Conservation (phyloP, 2,113 vertebrate genomes). For the Indicator maculatus region DNA sequence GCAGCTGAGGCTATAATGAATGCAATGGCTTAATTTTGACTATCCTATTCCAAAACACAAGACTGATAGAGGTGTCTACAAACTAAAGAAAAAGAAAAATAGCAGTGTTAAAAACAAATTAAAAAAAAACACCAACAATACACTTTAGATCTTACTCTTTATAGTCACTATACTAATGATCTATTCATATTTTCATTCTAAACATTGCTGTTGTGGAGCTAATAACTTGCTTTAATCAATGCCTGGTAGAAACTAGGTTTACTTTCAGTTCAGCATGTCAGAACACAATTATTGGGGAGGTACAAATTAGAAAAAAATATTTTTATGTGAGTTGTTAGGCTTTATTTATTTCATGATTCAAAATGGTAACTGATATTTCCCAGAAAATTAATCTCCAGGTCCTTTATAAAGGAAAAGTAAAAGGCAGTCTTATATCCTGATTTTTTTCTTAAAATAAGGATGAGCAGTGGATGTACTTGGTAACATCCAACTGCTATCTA, state of each 20-base stretch:
- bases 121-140: neutral
- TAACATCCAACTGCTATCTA: neutral
- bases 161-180: neutral
- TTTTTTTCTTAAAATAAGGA: neutral
- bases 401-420: neutral
- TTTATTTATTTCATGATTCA: neutral
- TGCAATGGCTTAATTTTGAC: neutral
- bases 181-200: neutral
- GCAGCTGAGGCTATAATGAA: neutral
- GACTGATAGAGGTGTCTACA: neutral
- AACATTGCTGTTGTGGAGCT: neutral
- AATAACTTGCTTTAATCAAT: neutral
- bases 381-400: neutral
- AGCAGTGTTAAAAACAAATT: neutral
- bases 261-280: neutral
- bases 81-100: neutral
- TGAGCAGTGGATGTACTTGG: neutral
- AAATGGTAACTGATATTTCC: neutral
- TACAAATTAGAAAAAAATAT: neutral
- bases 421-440: neutral
- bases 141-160: neutral
- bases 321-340: neutral
- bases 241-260: neutral
- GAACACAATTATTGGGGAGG: neutral
- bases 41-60: neutral